Evolutionary conservation across 2,888 invertebrate genomes (phyloP).

Genomic region (Hirtodrosophila confusa): DNA sequence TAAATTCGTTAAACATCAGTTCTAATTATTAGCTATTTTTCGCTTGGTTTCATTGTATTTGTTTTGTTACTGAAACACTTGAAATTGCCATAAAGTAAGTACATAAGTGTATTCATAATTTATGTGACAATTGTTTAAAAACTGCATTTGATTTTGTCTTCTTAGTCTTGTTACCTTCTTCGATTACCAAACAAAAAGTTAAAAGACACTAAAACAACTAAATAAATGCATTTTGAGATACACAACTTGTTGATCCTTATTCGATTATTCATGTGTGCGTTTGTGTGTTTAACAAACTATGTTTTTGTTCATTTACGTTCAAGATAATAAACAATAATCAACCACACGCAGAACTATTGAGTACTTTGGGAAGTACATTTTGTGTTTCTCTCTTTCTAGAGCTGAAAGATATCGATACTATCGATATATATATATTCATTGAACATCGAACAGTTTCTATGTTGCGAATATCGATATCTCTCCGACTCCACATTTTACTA

Average conservation of each 20-base stretch:
- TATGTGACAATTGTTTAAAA: constrained; percentile 20
- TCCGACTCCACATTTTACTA: not conserved
- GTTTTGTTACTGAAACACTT: constrained; percentile 59
- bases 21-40: constrained; percentile 71
- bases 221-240: constrained; percentile 43
- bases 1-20: constrained; percentile 83
- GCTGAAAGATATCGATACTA: no score
- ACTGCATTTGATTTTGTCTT: constrained; percentile 32
- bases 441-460: no score
- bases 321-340: constrained; percentile 18
- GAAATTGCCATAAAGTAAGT: constrained; percentile 71
- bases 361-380: constrained; percentile 13
- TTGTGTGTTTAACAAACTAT: constrained; percentile 23
- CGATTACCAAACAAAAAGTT: constrained; percentile 20
- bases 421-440: no score
- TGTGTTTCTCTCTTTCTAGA: no score
- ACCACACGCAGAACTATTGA: constrained; percentile 40
- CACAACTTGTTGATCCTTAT: constrained; percentile 13
- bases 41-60: constrained; percentile 21
- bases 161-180: constrained; percentile 17
- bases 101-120: constrained; percentile 45
- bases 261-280: constrained; percentile 1
- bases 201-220: constrained; percentile 21
- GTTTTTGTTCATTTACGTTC: constrained; percentile 10
- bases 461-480: no score